Percentiles rank a stretch among this genome's conserved stretches.
phyloP scores from a whole-genome alignment of 1,140 invertebrate genomes.

The Babylonia areolata region DNA sequence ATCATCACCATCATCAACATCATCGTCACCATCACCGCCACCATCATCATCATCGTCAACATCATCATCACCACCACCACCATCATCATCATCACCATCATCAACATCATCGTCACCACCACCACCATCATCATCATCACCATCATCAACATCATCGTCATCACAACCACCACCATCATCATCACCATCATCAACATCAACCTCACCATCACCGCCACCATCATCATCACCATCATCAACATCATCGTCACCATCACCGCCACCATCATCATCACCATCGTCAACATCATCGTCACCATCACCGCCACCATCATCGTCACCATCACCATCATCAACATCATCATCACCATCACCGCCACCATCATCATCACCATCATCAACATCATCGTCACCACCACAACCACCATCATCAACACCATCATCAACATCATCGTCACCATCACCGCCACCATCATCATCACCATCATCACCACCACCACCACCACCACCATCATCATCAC shows the following conservation, averaged over 20 bases:
- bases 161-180: neutral
- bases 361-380: no score
- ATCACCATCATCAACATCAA: neutral
- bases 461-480: no score
- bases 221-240: conserved; percentile 15
- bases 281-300: no score
- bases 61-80: neutral
- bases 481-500: no score
- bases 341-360: neutral
- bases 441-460: no score
- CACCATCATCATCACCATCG: neutral
- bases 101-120: neutral
- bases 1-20: neutral
- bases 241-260: neutral
- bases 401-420: no score
- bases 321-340: conserved; percentile 18
- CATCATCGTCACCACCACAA: no score
- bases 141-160: no score
- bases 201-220: neutral
- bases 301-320: conserved; percentile 15
- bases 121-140: neutral
- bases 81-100: neutral
- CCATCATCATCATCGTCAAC: neutral
- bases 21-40: neutral
- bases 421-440: no score